phyloP scores from a whole-genome alignment of 1,140 invertebrate genomes.

The Achatina immaculata region DNA sequence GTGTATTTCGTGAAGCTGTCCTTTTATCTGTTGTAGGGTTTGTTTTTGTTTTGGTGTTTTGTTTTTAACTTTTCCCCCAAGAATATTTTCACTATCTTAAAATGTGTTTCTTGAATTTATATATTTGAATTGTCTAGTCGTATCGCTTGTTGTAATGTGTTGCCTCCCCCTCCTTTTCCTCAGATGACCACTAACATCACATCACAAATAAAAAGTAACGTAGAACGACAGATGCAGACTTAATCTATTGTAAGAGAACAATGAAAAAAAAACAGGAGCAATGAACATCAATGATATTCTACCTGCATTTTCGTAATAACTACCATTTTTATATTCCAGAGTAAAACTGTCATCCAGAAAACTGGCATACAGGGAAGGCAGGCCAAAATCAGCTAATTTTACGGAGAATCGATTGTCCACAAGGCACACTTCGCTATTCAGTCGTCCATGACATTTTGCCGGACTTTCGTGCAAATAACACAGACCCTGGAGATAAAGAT shows the following conservation, averaged over 20 bases:
- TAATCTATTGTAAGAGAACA: not conserved
- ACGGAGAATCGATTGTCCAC: constrained; percentile 94
- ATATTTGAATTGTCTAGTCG: too few relatives aligned
- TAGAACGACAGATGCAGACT: constrained; percentile 6
- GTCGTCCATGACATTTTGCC: constrained; percentile 90
- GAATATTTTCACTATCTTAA: too few relatives aligned
- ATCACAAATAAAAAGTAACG: not conserved
- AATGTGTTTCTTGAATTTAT: too few relatives aligned
- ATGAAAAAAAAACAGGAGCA: not conserved
- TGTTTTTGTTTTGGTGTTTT: too few relatives aligned
- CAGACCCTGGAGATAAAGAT: constrained; percentile 82
- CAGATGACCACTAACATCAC: too few relatives aligned
- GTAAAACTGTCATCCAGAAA: not conserved
- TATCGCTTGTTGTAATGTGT: too few relatives aligned
- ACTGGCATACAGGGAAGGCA: constrained; percentile 73
- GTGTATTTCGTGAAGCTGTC: too few relatives aligned
- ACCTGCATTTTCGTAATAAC: not conserved
- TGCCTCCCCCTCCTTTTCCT: too few relatives aligned
- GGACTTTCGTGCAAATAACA: constrained; percentile 86
- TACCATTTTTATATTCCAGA: constrained; percentile 43
- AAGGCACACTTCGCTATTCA: constrained; percentile 92
- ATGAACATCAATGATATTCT: too few relatives aligned
- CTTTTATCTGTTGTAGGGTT: too few relatives aligned
- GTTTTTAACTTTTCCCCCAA: too few relatives aligned
- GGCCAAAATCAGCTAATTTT: constrained; percentile 91